phyloP scores from a whole-genome alignment of 2,797 vertebrate species.

The Hafferia zeledoni region DNA sequence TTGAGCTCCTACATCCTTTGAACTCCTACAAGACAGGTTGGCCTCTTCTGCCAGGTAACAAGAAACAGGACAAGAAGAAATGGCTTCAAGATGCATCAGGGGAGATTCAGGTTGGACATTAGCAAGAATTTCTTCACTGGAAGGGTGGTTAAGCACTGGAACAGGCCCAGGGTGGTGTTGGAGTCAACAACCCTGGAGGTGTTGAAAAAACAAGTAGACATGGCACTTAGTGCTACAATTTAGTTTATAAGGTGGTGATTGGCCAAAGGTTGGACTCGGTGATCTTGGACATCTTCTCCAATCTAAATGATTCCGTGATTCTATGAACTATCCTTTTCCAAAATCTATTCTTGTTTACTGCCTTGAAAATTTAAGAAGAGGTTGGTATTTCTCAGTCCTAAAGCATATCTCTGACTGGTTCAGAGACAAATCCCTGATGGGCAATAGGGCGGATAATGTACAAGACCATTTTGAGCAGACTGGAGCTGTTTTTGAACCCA shows the following conservation, averaged over 20 bases:
- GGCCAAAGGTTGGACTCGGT: neutral
- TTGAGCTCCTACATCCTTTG: neutral
- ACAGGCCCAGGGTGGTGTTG: neutral
- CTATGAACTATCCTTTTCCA: neutral
- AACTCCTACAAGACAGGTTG: neutral
- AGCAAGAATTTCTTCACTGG: neutral
- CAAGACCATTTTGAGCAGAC: neutral
- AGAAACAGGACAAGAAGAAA: neutral
- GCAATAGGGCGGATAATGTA: neutral
- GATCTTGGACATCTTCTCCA: neutral
- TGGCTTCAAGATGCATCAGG: neutral
- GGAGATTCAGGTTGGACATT: neutral
- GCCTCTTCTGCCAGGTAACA: neutral
- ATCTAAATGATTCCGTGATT: neutral
- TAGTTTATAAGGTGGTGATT: neutral
- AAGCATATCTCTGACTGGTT: neutral
- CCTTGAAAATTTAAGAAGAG: neutral
- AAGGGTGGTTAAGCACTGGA: neutral
- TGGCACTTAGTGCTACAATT: neutral
- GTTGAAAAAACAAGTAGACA: neutral
- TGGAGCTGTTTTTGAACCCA: neutral
- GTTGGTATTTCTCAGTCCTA: neutral
- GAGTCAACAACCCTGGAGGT: too few relatives aligned
- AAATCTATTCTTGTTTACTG: neutral
- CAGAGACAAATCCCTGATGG: neutral